Evolutionary conservation across 2,113 vertebrate species (phyloP).

Genomic region (Gymnarchus niloticus): DNA sequence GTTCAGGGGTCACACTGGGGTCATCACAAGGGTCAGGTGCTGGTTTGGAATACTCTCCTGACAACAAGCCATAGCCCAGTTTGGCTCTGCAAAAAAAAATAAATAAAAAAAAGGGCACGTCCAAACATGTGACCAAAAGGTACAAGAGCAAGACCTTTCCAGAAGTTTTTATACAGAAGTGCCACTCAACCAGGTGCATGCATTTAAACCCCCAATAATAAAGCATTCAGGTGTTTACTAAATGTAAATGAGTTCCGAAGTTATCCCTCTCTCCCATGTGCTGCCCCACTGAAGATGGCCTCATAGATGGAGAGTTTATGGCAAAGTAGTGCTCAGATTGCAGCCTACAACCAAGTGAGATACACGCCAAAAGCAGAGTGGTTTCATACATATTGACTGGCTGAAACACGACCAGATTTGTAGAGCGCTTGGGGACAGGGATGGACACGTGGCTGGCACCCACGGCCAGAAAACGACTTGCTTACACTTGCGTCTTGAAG

Average conservation of each 20-base stretch:
- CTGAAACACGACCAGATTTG: background rate
- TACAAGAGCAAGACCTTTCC: background rate
- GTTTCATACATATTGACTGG: background rate
- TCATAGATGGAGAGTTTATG: too few relatives aligned
- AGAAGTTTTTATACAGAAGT: too few relatives aligned
- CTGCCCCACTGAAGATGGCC: background rate
- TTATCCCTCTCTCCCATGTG: background rate
- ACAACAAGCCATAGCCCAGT: slow-evolving; percentile 85
- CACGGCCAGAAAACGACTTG: slow-evolving; percentile 36
- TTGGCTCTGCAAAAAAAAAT: slow-evolving; percentile 73
- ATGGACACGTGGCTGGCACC: background rate
- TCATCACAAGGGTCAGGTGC: slow-evolving; percentile 73
- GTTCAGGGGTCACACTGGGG: slow-evolving; percentile 65
- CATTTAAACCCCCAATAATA: background rate
- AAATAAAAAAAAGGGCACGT: slow-evolving; percentile 25
- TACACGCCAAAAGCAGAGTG: too few relatives aligned
- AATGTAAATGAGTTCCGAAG: too few relatives aligned
- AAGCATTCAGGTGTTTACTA: too few relatives aligned
- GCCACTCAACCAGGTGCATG: background rate
- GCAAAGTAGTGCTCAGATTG: too few relatives aligned
- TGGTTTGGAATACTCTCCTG: slow-evolving; percentile 93
- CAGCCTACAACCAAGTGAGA: too few relatives aligned
- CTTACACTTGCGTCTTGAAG: slow-evolving; percentile 98
- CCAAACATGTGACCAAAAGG: slow-evolving; percentile 12
- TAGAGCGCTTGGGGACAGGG: background rate